Base-by-base conservation (phyloP, 2,797 vertebrate species). In the Dryobates pubescens region DNA sequence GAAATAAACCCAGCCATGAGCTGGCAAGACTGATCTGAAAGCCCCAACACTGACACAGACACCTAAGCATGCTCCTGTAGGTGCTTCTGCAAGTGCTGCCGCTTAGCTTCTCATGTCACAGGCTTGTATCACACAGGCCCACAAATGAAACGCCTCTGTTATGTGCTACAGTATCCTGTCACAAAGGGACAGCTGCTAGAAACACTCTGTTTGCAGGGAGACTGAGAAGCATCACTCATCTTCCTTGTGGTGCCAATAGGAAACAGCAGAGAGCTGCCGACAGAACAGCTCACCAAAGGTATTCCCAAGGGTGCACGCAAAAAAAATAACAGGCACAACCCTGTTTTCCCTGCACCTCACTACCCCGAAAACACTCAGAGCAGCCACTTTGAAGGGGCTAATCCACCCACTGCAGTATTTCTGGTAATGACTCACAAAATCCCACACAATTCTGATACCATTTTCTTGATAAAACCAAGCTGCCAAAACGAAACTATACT, bases 1-100 rank as follows among this genome's bases (percentile, higher is more conserved):
- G 92, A 96, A 97, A 94, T 47, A 91, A 95, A 86, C 36, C 51
- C 30, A 74, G 88, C 86, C 86, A 94, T 67, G 54, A 92, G 92
- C 64, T 84, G 79, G 56, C 6, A 29, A 91, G 23, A 47, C 80
- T 83, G 94, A 80, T 94, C 82, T 87, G 87, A 95, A 96, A 96
- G 95, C 47, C 68, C n/a, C 10, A 8, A 81, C 87, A 84, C 36
- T 71, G 27, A 56, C 17, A 29, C 29, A 17, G n/a, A 64, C 24
- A 76, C 13, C 12, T 26, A 65, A 75, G 26, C 1, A 1, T 2
- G 15, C 23, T 51, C 72, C 34, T 65, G 32, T 34, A 57, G 47
- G 82, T 1, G 6, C 57, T 65, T 79, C 68, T 58, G 64, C 19
- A 67, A 75, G 68, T 1, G 15, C 38, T 73, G 45, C 29, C 58